These are phyloP conservation scores for Spodoptera picta DNA, from an alignment of 2,888 invertebrate species.

Conservation along the genomic window DNA sequence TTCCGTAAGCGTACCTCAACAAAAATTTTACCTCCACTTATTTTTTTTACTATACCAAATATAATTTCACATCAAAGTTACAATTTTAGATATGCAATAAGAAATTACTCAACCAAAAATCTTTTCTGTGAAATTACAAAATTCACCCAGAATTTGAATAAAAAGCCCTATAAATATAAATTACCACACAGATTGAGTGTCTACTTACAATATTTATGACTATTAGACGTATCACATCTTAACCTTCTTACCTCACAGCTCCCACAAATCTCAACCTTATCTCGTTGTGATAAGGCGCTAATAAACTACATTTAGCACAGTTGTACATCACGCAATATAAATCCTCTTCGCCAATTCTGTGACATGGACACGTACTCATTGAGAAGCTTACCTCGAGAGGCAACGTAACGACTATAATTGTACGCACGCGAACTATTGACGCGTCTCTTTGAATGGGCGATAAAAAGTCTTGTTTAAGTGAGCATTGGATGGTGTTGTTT, in stretches of 20 bases:
- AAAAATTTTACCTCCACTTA: too few species aligned
- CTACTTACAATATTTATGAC: constrained; percentile 45
- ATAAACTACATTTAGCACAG: constrained; percentile 36
- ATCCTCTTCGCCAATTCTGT: constrained; percentile 54
- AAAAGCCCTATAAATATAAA: constrained; percentile 48
- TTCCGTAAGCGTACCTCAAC: too few species aligned
- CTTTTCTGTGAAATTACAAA: constrained; percentile 28
- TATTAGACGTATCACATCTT: constrained; percentile 35
- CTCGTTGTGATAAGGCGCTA: constrained; percentile 33
- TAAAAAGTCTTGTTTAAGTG: constrained; percentile 30
- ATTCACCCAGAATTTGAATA: constrained; percentile 26
- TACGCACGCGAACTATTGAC: constrained; percentile 45
- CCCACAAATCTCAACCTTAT: constrained; percentile 36
- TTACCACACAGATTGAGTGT: constrained; percentile 45
- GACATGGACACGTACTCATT: constrained; percentile 56
- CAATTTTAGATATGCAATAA: not conserved
- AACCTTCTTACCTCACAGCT: constrained; percentile 18
- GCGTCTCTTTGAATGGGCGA: constrained; percentile 22
- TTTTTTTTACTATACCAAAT: too few species aligned
- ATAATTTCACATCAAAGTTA: too few species aligned
- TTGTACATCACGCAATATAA: constrained; percentile 57
- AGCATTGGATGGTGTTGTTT: constrained; percentile 47
- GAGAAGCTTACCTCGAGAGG: constrained; percentile 38
- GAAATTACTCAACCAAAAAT: constrained; percentile 18
- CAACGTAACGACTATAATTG: constrained; percentile 3